phyloP scores from a whole-genome alignment of 2,113 vertebrate species.

The Corythaeola cristata region DNA sequence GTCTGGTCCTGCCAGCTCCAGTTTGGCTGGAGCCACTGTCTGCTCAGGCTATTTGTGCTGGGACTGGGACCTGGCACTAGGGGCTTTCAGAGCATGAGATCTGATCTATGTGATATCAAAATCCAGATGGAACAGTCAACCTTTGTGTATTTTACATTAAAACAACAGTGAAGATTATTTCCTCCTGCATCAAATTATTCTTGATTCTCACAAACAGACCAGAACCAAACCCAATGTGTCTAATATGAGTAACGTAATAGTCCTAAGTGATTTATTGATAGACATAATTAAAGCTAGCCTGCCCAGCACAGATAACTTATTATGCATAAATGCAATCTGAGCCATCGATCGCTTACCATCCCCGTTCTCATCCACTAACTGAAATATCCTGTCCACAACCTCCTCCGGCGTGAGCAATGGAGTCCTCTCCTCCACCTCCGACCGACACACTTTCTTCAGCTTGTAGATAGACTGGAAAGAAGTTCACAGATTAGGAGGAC shows the following conservation, averaged over 20 bases:
- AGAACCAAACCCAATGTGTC: not conserved
- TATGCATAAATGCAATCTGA: not conserved
- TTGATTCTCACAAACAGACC: not conserved
- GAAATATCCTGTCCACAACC: slow-evolving; percentile 95
- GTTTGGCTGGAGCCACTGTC: not conserved
- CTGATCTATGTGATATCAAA: not conserved
- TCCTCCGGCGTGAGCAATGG: slow-evolving; percentile 88
- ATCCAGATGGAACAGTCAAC: not conserved
- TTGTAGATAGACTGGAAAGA: slow-evolving; percentile 86
- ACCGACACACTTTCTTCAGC: slow-evolving; percentile 89
- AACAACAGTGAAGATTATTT: not conserved
- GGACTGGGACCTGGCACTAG: not conserved
- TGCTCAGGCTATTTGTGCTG: not conserved
- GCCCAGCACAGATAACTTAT: not conserved
- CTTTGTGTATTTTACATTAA: not conserved
- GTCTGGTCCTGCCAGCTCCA: not conserved
- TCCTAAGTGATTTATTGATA: not conserved
- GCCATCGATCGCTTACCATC: slow-evolving; percentile 80
- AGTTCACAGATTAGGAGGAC: not conserved
- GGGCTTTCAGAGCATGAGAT: not conserved
- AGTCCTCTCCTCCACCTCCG: slow-evolving; percentile 77
- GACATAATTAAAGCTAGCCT: not conserved
- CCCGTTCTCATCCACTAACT: slow-evolving; percentile 93
- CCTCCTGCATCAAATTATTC: not conserved
- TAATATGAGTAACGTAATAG: not conserved